Percentiles rank a stretch among this genome's conserved stretches.
These are phyloP conservation scores for Alexandromys fortis DNA, from an alignment of 2,113 vertebrate genomes.

Conservation along the genomic window DNA sequence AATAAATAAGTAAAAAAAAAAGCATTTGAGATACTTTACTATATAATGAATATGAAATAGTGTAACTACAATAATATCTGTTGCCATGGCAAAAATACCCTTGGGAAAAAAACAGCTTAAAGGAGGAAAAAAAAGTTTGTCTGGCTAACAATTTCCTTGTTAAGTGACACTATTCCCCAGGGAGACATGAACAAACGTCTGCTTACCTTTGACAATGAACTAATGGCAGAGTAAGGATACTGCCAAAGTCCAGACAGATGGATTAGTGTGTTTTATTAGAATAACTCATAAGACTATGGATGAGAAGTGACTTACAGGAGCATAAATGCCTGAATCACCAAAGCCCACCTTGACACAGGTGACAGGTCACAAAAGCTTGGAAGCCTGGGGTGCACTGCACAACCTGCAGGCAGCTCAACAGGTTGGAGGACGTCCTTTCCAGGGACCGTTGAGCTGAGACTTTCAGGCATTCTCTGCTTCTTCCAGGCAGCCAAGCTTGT, in stretches of 20 bases:
- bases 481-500: neutral
- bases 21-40: slow-evolving; percentile 6
- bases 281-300: neutral
- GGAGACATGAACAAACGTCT: neutral
- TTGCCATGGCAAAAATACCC: neutral
- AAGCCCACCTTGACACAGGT: neutral
- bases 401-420: too few species aligned
- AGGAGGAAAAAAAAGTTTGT: neutral
- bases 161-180: neutral
- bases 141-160: neutral
- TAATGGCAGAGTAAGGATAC: neutral
- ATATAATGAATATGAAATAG: neutral
- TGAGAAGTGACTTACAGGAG: neutral
- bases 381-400: neutral
- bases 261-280: neutral
- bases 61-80: neutral
- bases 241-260: neutral
- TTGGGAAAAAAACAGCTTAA: neutral
- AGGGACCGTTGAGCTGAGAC: neutral
- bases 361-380: neutral
- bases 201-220: neutral
- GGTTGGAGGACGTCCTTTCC: neutral
- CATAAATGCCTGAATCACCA: neutral
- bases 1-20: neutral
- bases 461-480: neutral